Percentiles rank a stretch among this genome's conserved stretches.
phyloP scores from a whole-genome alignment of 2,888 invertebrate genomes.

The Argyresthia albistria region DNA sequence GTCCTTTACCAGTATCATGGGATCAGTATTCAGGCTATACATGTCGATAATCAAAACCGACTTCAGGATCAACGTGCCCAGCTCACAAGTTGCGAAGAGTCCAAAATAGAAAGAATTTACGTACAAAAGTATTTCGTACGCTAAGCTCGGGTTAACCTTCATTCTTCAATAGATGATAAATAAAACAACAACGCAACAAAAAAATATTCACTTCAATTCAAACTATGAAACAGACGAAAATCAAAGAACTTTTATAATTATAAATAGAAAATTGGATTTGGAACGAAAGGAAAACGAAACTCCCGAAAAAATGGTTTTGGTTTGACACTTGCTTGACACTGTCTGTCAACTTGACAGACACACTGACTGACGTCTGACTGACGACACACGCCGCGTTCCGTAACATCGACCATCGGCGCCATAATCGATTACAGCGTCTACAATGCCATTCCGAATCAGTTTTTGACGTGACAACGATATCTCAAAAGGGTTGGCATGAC shows the following conservation, averaged over 20 bases:
- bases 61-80: conserved; percentile 84
- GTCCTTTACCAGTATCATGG: conserved; percentile 81
- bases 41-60: conserved; percentile 73
- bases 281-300: background rate
- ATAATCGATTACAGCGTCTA: too few relatives aligned
- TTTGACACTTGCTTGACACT: too few relatives aligned
- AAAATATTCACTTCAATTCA: too few relatives aligned
- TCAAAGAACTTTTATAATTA: background rate
- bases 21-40: conserved; percentile 78
- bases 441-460: too few relatives aligned
- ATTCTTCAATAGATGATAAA: background rate
- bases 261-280: background rate
- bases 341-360: too few relatives aligned
- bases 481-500: too few relatives aligned
- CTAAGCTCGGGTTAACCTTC: conserved; percentile 73
- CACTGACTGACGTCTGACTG: too few relatives aligned
- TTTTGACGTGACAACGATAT: too few relatives aligned
- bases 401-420: too few relatives aligned
- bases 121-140: conserved; percentile 87
- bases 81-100: conserved; percentile 86
- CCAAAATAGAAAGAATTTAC: conserved; percentile 92
- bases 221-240: too few relatives aligned
- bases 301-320: too few relatives aligned
- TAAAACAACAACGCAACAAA: background rate
- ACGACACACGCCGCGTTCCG: too few relatives aligned